Evolutionary conservation across 2,888 invertebrate species (phyloP).

Genomic region (Stenodera caucasica): DNA sequence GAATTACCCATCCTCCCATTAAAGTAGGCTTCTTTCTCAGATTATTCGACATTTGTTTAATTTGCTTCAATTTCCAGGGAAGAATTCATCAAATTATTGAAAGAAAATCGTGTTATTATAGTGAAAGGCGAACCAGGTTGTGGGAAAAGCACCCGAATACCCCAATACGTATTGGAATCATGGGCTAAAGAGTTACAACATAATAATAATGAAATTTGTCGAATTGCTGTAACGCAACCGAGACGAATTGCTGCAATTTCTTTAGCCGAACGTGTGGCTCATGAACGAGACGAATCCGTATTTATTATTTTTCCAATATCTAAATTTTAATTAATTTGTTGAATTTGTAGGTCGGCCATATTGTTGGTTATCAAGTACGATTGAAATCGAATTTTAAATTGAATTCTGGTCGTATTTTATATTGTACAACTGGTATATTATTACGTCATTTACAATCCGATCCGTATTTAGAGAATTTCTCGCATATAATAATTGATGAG

Average conservation of each 20-base stretch:
- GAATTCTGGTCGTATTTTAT: constrained; percentile 64
- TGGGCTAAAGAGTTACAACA: constrained; percentile 48
- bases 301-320: constrained; percentile 27
- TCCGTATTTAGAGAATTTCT: constrained; percentile 59
- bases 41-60: neutral
- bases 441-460: constrained; percentile 54
- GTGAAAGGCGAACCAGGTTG: constrained; percentile 74
- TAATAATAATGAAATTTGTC: constrained; percentile 56
- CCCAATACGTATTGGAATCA: constrained; percentile 63
- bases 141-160: constrained; percentile 73
- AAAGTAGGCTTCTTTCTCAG: constrained; percentile 46
- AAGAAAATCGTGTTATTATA: constrained; percentile 60
- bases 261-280: constrained; percentile 66
- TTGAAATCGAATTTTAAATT: constrained; percentile 60
- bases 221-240: constrained; percentile 68
- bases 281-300: constrained; percentile 65
- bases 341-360: constrained; percentile 61
- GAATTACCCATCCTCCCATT: constrained; percentile 52
- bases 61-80: constrained; percentile 44
- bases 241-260: constrained; percentile 70
- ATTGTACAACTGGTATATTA: constrained; percentile 68
- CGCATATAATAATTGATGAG: constrained; percentile 73
- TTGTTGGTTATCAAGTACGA: constrained; percentile 70
- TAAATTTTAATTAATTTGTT: neutral
- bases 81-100: constrained; percentile 59